Percentiles rank a stretch among this genome's conserved stretches.
Evolutionary conservation across 2,797 vertebrate species (phyloP).

Genomic region (Poliocrania exsul): DNA sequence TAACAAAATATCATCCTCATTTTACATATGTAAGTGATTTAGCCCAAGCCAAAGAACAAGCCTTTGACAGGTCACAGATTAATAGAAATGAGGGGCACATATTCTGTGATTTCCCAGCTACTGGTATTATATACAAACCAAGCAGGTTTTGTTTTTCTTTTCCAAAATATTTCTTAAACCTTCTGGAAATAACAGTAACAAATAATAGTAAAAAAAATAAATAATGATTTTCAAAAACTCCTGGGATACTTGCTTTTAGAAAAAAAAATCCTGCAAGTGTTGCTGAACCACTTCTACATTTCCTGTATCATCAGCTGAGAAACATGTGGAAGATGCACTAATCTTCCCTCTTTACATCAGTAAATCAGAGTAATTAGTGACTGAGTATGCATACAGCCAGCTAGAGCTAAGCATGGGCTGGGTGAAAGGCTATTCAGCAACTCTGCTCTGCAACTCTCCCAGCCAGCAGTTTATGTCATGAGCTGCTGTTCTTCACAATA

Average conservation of each 20-base stretch:
- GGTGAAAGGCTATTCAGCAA: background rate
- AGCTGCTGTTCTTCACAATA: background rate
- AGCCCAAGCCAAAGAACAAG: background rate
- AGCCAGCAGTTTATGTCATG: fast-evolving
- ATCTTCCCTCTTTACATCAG: background rate
- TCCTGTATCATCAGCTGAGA: background rate
- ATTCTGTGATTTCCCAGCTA: background rate
- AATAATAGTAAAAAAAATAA: background rate
- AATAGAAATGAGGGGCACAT: background rate
- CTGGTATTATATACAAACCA: background rate
- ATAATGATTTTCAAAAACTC: background rate
- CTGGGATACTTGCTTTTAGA: background rate
- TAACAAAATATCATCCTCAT: background rate
- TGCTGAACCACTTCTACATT: background rate
- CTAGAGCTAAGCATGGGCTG: background rate
- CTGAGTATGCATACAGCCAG: background rate
- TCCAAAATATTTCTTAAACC: background rate
- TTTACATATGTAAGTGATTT: background rate
- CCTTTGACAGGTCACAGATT: background rate
- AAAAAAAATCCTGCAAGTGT: background rate
- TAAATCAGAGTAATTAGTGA: background rate
- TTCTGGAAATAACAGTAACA: background rate
- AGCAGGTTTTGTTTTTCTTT: background rate
- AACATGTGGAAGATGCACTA: background rate
- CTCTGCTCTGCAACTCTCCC: background rate